Conservation (phyloP, 2,113 vertebrate genomes). For the Tachysurus fulvidraco region DNA sequence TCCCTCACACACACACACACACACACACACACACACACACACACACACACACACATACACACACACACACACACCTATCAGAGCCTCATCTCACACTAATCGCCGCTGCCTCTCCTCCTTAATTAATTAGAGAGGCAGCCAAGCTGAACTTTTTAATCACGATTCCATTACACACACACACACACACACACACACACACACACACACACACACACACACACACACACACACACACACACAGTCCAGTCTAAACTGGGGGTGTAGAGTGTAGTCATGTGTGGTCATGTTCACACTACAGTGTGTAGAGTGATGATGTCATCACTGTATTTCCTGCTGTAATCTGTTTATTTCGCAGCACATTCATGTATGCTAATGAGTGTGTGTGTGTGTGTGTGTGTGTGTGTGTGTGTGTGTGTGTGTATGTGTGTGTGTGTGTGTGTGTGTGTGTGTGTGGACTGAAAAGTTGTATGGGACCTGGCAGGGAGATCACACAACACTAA, state of each 20-base stretch:
- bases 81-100: conserved; percentile 28
- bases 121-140: conserved; percentile 34
- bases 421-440: conserved; percentile 9
- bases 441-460: neutral
- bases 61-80: conserved; percentile 22
- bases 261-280: conserved; percentile 26
- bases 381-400: conserved; percentile 7
- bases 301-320: conserved; percentile 25
- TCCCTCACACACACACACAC: conserved; percentile 6
- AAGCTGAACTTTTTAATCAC: conserved; percentile 29
- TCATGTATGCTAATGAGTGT: neutral
- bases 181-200: conserved; percentile 55
- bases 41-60: conserved; percentile 26
- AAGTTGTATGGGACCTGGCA: neutral
- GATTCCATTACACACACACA: conserved; percentile 53
- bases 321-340: conserved; percentile 18
- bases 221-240: neutral
- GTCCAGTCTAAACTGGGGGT: neutral
- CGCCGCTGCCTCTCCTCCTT: conserved; percentile 18
- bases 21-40: conserved; percentile 33
- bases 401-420: neutral
- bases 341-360: conserved; percentile 8
- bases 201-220: conserved; percentile 14
- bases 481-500: neutral
- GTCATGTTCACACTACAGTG: neutral